Evolutionary conservation across 2,797 vertebrate genomes (phyloP).

Genomic region (Leuciscus waleckii): DNA sequence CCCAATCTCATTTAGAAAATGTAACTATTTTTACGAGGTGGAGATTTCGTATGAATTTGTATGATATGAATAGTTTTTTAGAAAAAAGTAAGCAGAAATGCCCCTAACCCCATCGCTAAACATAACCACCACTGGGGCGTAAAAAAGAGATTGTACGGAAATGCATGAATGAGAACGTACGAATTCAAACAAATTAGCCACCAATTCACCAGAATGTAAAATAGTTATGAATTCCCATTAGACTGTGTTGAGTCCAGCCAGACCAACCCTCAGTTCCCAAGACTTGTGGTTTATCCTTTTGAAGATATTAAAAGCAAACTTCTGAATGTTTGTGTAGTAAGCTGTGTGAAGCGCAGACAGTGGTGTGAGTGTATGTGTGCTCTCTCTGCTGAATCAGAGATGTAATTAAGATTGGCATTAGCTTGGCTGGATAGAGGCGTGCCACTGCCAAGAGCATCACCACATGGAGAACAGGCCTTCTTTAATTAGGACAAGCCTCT

Average conservation of each 20-base stretch:
- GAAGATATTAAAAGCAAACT: neutral
- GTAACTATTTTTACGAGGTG: neutral
- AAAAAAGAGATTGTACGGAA: neutral
- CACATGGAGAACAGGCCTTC: constrained; percentile 49
- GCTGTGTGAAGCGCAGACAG: neutral
- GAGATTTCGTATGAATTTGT: neutral
- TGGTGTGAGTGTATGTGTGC: neutral
- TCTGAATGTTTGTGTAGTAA: neutral
- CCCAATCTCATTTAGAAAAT: neutral
- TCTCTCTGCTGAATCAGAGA: constrained; percentile 33
- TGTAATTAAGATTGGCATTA: constrained; percentile 56
- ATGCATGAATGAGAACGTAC: neutral
- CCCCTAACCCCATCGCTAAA: neutral
- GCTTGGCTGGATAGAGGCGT: constrained; percentile 50
- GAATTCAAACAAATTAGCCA: neutral
- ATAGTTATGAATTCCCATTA: neutral
- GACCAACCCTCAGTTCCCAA: neutral
- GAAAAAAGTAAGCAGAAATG: neutral
- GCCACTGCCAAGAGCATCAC: constrained; percentile 51
- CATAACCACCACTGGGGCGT: neutral
- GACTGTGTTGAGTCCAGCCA: neutral
- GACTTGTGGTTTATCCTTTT: neutral
- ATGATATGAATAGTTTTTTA: neutral
- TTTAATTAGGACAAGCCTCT: constrained; percentile 59
- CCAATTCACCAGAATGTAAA: neutral